Percentiles rank a stretch among this genome's conserved stretches.
These are phyloP conservation scores for Patiria miniata DNA, from an alignment of 35 echinoderm and acorn worm species.

Conservation along the genomic window DNA sequence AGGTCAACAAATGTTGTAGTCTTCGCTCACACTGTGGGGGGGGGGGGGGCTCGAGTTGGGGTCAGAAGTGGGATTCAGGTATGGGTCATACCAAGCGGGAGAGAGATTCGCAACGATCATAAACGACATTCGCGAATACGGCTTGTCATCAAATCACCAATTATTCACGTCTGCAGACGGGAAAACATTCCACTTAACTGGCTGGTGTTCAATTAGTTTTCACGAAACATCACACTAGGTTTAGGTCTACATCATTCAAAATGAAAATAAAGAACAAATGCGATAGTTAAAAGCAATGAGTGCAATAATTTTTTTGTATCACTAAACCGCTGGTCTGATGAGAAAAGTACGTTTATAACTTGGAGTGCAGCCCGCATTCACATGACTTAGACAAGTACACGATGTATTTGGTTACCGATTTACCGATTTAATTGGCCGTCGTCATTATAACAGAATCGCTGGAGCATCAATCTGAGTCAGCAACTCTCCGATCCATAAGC, in stretches of 20 bases:
- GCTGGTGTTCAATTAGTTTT: too few relatives aligned
- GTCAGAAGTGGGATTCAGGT: neutral
- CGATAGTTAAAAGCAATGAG: too few relatives aligned
- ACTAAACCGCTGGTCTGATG: too few relatives aligned
- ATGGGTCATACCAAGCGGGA: neutral
- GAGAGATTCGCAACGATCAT: neutral
- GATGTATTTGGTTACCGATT: constrained; percentile 11
- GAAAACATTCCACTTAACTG: too few relatives aligned
- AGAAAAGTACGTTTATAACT: neutral
- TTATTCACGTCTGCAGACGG: too few relatives aligned
- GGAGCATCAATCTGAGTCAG: neutral
- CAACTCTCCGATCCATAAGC: neutral
- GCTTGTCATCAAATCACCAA: too few relatives aligned
- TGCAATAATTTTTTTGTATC: too few relatives aligned
- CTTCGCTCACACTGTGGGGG: neutral
- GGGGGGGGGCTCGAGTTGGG: neutral
- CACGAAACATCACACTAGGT: too few relatives aligned
- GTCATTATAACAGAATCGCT: neutral
- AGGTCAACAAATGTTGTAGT: neutral
- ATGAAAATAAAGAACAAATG: too few relatives aligned
- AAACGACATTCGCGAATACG: neutral
- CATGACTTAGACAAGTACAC: neutral
- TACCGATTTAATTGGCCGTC: constrained; percentile 14
- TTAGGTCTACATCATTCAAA: too few relatives aligned
- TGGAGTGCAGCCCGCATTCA: too few relatives aligned